Base-by-base conservation (phyloP, 2,113 vertebrate genomes). In the Silurus meridionalis region DNA sequence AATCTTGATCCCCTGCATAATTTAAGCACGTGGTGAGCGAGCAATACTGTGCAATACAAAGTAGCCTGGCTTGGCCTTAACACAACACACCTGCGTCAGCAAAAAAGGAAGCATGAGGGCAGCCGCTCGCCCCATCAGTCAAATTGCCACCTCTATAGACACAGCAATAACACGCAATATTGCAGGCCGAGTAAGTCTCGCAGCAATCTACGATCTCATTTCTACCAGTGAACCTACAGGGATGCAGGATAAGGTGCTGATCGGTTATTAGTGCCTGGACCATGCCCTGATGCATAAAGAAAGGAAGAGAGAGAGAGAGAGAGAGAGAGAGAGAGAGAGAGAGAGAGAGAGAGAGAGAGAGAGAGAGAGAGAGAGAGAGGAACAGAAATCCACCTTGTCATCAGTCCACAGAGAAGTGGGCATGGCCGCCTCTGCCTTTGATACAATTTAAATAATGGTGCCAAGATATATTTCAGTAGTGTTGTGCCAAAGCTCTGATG, bases 381-480 rank as follows among this genome's bases (percentile, higher is more conserved):
- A 61, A 25, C 67, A 17, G 5, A 53, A 80, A 71, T 82, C 83
- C 79, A 87, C 85, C 53, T 82, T 80, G 9, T 25, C 57, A 75
- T 79, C 71, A 19, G 86, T 67, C 82, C 66, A 53, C 3, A 11
- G 75, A 46, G 15, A 25, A 69, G 61, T 2, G 64, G 74, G 46
- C 46, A 67, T 85, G 83, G 89, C 87, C 88, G 86, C 87, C 89
- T 88, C 87, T 90, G 82, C 57, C 82, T 80, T 87, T 86, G 85
- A 81, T 92, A 92, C 89, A 91, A 92, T 94, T 92, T 92, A 91
- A 95, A 94, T 94, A 94, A 94, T 93, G 90, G 90, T 91, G 89
- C 92, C 91, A 93, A 93, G 94, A 92, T 90, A 87, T 90, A 91
- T 90, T 83, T 85, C 91, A 92, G 93, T 90, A 92, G 91, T 91